A percentile compares a stretch with the other conserved stretches of the same genome.
Conservation (phyloP, 1,140 invertebrate genomes). For the Anadara kagoshimensis region DNA sequence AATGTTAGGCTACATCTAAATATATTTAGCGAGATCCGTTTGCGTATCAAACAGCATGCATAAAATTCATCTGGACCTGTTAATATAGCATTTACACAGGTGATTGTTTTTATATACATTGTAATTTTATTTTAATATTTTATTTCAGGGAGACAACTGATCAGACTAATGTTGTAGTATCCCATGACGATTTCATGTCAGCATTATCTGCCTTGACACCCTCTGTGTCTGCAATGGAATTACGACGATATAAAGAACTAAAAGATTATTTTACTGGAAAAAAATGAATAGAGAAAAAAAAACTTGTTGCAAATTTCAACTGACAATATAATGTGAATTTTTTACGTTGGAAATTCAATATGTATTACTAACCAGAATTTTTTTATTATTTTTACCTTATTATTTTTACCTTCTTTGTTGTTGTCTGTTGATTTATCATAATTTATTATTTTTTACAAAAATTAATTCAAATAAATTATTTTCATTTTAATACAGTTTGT, state of each 20-base stretch:
- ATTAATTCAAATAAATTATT: no score
- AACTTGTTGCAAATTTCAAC: neutral
- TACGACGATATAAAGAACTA: constrained; percentile 61
- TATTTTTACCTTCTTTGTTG: no score
- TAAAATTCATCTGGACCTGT: no score
- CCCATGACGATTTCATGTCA: constrained; percentile 59
- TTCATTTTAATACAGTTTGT: no score
- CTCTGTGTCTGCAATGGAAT: constrained; percentile 65
- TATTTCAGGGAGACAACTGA: constrained; percentile 59
- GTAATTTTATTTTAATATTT: neutral
- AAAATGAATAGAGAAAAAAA: neutral
- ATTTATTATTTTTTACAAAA: no score
- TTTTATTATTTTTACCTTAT: no score
- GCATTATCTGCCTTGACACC: constrained; percentile 63
- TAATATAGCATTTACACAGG: no score
- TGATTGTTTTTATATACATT: neutral
- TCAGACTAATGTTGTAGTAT: constrained; percentile 48
- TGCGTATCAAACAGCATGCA: no score
- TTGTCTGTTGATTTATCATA: no score
- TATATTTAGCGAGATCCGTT: no score
- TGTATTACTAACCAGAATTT: no score
- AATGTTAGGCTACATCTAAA: no score
- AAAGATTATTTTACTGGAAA: constrained; percentile 21
- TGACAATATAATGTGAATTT: constrained; percentile 1
- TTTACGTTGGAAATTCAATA: neutral